These are phyloP conservation scores for Drosophila leontia DNA, from an alignment of 1,140 invertebrate species.

Conservation along the genomic window DNA sequence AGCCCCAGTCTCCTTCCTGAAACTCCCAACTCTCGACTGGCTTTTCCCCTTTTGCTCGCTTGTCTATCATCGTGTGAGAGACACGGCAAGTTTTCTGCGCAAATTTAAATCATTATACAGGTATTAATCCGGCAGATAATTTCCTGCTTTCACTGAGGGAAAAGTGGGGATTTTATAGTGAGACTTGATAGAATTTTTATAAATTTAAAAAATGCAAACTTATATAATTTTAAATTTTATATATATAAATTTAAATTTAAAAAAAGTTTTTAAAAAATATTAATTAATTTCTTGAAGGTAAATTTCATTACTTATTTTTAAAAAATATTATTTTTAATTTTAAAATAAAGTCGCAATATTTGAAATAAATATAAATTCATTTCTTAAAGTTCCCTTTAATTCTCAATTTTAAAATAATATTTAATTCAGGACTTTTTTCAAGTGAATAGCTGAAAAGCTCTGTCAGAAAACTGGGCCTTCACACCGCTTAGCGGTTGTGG, in stretches of 20 bases:
- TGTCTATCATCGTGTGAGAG: conserved; percentile 43
- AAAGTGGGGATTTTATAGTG: not conserved
- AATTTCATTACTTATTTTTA: not conserved
- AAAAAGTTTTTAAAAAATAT: not conserved
- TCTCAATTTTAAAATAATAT: not conserved
- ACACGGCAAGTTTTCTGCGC: conserved; percentile 46
- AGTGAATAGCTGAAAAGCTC: conserved; percentile 26
- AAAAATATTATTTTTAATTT: too few species aligned
- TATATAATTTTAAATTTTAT: too few species aligned
- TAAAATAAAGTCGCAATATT: not conserved
- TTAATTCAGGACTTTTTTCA: not conserved
- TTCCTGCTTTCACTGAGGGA: conserved; percentile 24
- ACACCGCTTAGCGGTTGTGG: conserved; percentile 20
- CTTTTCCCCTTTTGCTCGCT: conserved; percentile 5
- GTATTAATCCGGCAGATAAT: conserved; percentile 42
- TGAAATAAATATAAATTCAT: not conserved
- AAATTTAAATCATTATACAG: conserved; percentile 73
- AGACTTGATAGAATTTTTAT: too few species aligned
- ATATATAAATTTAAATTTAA: not conserved
- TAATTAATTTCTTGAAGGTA: too few species aligned
- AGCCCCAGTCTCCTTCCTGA: not conserved
- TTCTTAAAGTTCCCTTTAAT: too few species aligned
- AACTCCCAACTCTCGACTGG: not conserved
- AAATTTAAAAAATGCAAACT: too few species aligned
- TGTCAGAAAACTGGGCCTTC: conserved; percentile 19